These are phyloP conservation scores for Drosophila sordidapex DNA, from an alignment of 2,888 invertebrate genomes.

Conservation along the genomic window DNA sequence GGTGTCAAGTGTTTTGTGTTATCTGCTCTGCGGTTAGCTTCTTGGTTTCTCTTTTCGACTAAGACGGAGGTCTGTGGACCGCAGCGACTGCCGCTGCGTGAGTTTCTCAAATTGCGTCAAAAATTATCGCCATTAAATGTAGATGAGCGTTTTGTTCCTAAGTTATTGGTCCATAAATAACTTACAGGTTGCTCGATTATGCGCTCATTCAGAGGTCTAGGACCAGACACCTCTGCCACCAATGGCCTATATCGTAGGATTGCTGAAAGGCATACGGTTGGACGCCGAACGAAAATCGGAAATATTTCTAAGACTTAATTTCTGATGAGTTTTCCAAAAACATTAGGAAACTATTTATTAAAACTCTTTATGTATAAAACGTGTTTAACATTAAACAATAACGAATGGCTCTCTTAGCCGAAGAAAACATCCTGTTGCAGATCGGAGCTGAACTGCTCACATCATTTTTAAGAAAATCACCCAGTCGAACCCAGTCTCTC, in stretches of 20 bases:
- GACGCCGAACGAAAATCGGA: background rate
- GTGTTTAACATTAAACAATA: background rate
- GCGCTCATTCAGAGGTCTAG: background rate
- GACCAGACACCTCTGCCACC: background rate
- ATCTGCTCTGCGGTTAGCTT: conserved; percentile 72
- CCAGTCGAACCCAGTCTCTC: background rate
- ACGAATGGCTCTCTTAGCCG: background rate
- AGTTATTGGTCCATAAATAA: conserved; percentile 79
- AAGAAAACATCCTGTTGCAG: background rate
- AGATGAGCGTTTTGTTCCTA: conserved; percentile 82
- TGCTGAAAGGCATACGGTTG: background rate
- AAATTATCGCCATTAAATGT: conserved; percentile 82
- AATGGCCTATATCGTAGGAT: background rate
- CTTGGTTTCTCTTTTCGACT: conserved; percentile 53
- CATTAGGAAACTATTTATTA: background rate
- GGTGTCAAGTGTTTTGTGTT: conserved; percentile 75
- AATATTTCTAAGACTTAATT: background rate
- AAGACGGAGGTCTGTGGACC: conserved; percentile 22
- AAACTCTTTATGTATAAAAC: background rate
- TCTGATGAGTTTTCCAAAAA: background rate
- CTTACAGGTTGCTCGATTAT: conserved; percentile 11
- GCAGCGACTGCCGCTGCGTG: conserved; percentile 44
- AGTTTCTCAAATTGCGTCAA: conserved; percentile 78
- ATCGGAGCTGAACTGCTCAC: background rate
- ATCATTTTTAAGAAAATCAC: background rate